These are phyloP conservation scores for Watsonalla cultraria DNA, from an alignment of 2,888 invertebrate species.

Conservation along the genomic window DNA sequence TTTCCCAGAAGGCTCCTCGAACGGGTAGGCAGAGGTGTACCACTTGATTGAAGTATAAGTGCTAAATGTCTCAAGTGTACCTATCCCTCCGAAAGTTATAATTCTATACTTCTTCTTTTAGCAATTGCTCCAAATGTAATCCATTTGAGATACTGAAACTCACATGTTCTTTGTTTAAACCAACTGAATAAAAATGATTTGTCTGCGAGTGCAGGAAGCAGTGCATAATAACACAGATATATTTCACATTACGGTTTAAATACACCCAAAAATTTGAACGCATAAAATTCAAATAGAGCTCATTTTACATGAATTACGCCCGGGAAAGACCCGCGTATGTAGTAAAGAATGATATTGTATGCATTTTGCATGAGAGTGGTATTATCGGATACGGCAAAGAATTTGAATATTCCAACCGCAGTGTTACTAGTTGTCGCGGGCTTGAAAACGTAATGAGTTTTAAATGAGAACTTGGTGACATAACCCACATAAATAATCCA, in stretches of 20 bases:
- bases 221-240: conserved; percentile 10
- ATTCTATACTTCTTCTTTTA: neutral
- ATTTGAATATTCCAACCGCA: conserved; percentile 66
- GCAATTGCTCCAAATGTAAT: neutral
- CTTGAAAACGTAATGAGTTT: conserved; percentile 2
- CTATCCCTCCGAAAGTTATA: too few relatives aligned
- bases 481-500: too few relatives aligned
- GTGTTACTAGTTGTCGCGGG: conserved; percentile 30
- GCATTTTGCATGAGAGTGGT: conserved; percentile 74
- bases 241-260: conserved; percentile 22
- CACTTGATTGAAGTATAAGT: too few relatives aligned
- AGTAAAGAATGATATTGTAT: conserved; percentile 76
- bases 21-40: too few relatives aligned
- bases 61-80: too few relatives aligned
- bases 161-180: neutral
- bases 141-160: neutral
- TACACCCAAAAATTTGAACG: conserved; percentile 51
- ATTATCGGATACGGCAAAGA: conserved; percentile 71
- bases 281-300: conserved; percentile 72
- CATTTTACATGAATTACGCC: conserved; percentile 72
- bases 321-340: conserved; percentile 62
- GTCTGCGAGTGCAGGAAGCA: conserved; percentile 1
- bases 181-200: conserved; percentile 1
- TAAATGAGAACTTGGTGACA: neutral
- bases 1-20: too few relatives aligned